phyloP scores from a whole-genome alignment of 2,888 invertebrate genomes.

The Rotaria macrura region DNA sequence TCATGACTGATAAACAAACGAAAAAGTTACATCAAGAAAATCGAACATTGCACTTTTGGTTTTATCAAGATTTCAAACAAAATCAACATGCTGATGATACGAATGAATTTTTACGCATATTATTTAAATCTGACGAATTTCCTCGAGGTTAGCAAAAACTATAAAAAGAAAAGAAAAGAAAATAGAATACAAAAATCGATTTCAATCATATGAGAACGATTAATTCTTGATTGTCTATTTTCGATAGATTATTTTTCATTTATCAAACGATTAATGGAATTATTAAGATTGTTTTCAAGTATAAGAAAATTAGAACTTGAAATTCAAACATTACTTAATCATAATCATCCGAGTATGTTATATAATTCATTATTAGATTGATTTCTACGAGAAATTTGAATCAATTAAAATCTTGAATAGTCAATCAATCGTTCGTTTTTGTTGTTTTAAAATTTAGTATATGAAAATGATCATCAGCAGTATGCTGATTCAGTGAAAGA shows the following conservation, averaged over 20 bases:
- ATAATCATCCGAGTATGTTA: background rate
- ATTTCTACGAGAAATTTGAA: background rate
- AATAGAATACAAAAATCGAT: too few relatives aligned
- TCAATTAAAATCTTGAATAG: background rate
- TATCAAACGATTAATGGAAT: constrained; percentile 19
- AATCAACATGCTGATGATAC: background rate
- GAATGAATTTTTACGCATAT: background rate
- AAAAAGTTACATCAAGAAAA: constrained; percentile 4
- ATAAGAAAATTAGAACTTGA: background rate
- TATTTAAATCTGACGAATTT: constrained; percentile 2
- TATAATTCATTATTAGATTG: too few relatives aligned
- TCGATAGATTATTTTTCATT: background rate
- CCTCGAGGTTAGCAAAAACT: background rate
- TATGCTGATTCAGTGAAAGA: constrained; percentile 62
- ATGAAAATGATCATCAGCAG: constrained; percentile 24
- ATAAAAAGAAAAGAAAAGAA: too few relatives aligned
- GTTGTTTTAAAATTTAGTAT: background rate
- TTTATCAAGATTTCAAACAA: background rate
- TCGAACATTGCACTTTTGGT: background rate
- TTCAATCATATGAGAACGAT: too few relatives aligned
- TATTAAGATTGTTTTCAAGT: background rate
- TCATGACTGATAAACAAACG: background rate
- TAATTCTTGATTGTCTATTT: too few relatives aligned
- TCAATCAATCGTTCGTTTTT: background rate
- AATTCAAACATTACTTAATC: background rate